A percentile compares a stretch with the other conserved stretches of the same genome.
phyloP scores from a whole-genome alignment of 2,113 vertebrate species.

The Thryonomys swinderianus region DNA sequence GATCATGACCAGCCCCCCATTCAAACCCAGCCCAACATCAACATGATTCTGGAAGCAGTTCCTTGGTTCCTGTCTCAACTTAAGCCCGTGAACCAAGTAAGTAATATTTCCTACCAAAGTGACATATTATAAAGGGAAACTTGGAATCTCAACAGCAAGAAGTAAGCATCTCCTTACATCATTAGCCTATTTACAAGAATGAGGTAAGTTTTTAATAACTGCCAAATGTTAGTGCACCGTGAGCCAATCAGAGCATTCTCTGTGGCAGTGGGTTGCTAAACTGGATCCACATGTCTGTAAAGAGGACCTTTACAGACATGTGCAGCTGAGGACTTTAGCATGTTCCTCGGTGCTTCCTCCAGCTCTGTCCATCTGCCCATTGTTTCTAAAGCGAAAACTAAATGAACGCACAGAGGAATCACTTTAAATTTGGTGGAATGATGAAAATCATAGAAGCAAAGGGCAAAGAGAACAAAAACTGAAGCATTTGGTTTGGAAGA shows the following conservation, averaged over 20 bases:
- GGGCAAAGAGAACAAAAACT: neutral
- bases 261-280: neutral
- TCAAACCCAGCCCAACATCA: neutral
- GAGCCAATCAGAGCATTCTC: neutral
- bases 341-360: accelerated
- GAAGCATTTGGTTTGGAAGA: neutral
- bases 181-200: neutral
- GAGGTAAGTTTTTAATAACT: neutral
- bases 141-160: neutral
- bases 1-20: neutral
- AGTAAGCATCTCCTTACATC: neutral
- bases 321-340: neutral
- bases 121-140: neutral
- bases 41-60: neutral
- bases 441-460: neutral
- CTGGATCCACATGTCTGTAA: neutral
- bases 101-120: neutral
- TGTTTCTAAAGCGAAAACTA: neutral
- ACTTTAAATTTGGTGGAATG: neutral
- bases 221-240: neutral
- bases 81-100: neutral
- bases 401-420: neutral
- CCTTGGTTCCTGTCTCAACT: neutral
- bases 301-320: neutral
- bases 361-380: neutral